These are phyloP conservation scores for Salminus brasiliensis DNA, from an alignment of 2,113 vertebrate genomes.

Conservation along the genomic window DNA sequence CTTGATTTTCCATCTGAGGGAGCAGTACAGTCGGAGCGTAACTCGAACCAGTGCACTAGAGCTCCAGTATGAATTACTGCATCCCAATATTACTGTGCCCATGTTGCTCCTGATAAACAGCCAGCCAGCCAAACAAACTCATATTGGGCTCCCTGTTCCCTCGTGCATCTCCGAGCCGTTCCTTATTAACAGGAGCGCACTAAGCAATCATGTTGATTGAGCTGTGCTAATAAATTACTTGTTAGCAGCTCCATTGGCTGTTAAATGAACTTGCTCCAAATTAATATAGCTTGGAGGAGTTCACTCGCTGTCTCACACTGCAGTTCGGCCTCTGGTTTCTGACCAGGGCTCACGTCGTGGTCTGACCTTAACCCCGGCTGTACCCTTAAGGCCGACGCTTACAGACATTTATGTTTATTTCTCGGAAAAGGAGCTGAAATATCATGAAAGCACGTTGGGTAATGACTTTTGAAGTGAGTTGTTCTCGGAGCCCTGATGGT, in stretches of 20 bases:
- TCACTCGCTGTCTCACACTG: background rate
- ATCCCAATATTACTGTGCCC: background rate
- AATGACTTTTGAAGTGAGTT: slow-evolving; percentile 38
- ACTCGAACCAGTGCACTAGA: background rate
- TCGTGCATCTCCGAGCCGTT: slow-evolving; percentile 14
- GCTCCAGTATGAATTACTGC: background rate
- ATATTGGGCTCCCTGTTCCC: slow-evolving; percentile 26
- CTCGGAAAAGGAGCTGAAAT: background rate
- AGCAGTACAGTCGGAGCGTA: background rate
- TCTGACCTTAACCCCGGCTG: background rate
- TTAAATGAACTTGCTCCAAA: slow-evolving; percentile 52
- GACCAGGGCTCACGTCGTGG: background rate
- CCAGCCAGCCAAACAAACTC: slow-evolving; percentile 10
- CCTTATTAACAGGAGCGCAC: slow-evolving; percentile 34
- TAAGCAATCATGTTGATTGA: slow-evolving; percentile 47
- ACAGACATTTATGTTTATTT: slow-evolving; percentile 32
- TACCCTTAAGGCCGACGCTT: background rate
- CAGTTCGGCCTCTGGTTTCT: slow-evolving; percentile 3
- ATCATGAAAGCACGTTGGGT: slow-evolving; percentile 23
- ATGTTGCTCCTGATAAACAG: slow-evolving; percentile 9
- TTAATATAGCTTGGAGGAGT: slow-evolving; percentile 51
- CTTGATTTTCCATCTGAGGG: background rate
- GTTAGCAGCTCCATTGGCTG: slow-evolving; percentile 56
- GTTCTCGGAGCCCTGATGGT: slow-evolving; percentile 21
- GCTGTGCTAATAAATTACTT: slow-evolving; percentile 52